phyloP scores from a whole-genome alignment of 2,888 invertebrate genomes.

The Timema cristinae region DNA sequence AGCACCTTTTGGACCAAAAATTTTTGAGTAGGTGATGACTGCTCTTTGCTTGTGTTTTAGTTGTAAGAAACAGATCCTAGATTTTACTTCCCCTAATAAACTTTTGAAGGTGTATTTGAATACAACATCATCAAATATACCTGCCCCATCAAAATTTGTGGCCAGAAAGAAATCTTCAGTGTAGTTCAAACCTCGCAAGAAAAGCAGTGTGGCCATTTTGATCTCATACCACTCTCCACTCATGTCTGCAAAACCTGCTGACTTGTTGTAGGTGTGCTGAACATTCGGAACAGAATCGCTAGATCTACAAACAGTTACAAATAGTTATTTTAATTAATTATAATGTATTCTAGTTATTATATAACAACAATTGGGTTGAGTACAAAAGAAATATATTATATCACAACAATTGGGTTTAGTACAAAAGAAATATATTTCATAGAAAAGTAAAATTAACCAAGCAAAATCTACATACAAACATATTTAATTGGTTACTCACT shows the following conservation, averaged over 20 bases:
- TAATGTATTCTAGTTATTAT: no score
- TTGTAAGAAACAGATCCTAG: slow-evolving; percentile 16
- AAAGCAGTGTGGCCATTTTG: slow-evolving; percentile 16
- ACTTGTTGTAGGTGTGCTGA: slow-evolving; percentile 10
- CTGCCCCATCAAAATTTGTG: slow-evolving; percentile 14
- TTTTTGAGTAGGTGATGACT: background rate
- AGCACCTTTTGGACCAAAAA: slow-evolving; percentile 10
- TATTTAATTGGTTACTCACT: no score
- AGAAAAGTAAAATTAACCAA: no score
- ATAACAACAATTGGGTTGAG: no score
- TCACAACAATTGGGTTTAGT: no score
- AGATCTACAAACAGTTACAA: background rate
- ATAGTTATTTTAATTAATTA: no score
- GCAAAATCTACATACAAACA: no score
- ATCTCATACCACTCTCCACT: slow-evolving; percentile 20
- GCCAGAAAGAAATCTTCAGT: slow-evolving; percentile 10
- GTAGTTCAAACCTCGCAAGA: slow-evolving; percentile 16
- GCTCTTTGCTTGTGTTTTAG: slow-evolving; percentile 17
- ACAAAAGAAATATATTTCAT: no score
- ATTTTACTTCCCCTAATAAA: background rate
- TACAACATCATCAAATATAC: slow-evolving; percentile 14
- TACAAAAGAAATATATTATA: no score
- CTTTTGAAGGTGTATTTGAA: slow-evolving; percentile 11
- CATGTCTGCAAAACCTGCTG: slow-evolving; percentile 14
- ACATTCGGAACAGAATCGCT: background rate